Evolutionary conservation across 2,888 invertebrate species (phyloP).

Genomic region (Lasioglossum malachurum): DNA sequence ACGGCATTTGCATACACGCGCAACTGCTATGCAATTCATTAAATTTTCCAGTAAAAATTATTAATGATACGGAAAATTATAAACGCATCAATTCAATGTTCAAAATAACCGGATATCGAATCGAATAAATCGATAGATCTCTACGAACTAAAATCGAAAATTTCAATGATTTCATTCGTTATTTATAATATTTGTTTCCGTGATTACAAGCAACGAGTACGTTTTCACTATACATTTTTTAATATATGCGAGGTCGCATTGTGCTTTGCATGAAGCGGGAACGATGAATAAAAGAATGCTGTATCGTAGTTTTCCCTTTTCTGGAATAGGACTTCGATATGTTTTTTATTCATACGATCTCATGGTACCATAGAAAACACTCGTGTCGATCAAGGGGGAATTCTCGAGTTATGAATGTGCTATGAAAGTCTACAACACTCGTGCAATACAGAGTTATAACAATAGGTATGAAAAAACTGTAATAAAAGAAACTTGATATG

Average conservation of each 20-base stretch:
- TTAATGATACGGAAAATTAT: background rate
- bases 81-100: background rate
- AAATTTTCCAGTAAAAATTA: background rate
- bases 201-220: background rate
- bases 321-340: background rate
- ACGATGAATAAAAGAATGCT: constrained; percentile 10
- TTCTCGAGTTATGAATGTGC: background rate
- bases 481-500: background rate
- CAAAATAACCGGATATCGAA: background rate
- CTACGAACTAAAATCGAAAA: background rate
- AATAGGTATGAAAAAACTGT: background rate
- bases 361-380: constrained; percentile 3
- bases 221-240: background rate
- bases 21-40: background rate
- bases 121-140: background rate
- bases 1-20: background rate
- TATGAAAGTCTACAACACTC: background rate
- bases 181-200: background rate
- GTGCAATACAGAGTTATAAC: background rate
- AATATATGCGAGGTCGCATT: background rate
- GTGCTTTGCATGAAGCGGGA: background rate
- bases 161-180: background rate
- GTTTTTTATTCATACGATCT: constrained; percentile 15
- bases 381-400: background rate
- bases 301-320: constrained; percentile 8